Conservation (phyloP, 2,888 invertebrate genomes). For the Drosophila borealis region DNA sequence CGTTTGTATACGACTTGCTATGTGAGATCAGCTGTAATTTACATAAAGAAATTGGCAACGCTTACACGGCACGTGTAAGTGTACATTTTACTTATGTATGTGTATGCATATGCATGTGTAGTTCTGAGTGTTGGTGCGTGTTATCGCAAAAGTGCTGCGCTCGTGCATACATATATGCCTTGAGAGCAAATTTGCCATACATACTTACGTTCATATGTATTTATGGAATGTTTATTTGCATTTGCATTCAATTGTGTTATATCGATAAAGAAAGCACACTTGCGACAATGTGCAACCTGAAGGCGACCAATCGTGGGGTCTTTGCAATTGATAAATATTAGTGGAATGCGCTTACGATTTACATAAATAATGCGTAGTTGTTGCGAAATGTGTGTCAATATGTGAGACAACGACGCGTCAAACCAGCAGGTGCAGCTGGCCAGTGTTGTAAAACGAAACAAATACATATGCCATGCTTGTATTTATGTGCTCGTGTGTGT, state of each 20-base stretch:
- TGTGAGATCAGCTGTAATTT: constrained; percentile 68
- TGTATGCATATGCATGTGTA: constrained; percentile 13
- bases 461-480: constrained; percentile 25
- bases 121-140: constrained; percentile 28
- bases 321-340: constrained; percentile 43
- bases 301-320: constrained; percentile 22
- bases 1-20: constrained; percentile 16
- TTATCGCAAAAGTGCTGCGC: constrained; percentile 50
- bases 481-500: constrained; percentile 19
- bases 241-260: constrained; percentile 32
- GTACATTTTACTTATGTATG: constrained; percentile 30
- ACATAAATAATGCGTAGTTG: constrained; percentile 59
- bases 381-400: constrained; percentile 74
- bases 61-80: constrained; percentile 63
- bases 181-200: constrained; percentile 19
- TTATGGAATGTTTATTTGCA: constrained; percentile 45
- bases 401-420: constrained; percentile 51
- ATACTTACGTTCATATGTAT: constrained; percentile 5
- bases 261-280: constrained; percentile 27
- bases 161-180: constrained; percentile 3
- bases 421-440: constrained; percentile 66
- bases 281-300: constrained; percentile 8
- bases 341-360: constrained; percentile 42
- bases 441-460: constrained; percentile 66
- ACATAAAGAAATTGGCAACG: constrained; percentile 65